These are phyloP conservation scores for Bos javanicus DNA, from an alignment of 2,113 vertebrate species.

Conservation along the genomic window DNA sequence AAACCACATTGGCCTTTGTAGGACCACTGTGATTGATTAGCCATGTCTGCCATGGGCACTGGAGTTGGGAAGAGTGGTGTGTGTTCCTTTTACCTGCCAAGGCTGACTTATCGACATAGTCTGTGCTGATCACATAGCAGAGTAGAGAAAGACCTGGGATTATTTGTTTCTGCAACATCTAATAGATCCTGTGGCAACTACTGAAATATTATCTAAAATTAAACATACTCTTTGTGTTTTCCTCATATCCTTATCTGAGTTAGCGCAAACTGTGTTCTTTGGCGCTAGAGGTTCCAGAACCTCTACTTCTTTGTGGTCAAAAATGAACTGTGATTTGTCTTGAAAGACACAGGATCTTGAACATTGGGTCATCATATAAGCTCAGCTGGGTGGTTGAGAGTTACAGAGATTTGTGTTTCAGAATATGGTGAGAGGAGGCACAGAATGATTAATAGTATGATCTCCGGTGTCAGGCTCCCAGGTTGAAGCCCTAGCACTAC, in stretches of 20 bases:
- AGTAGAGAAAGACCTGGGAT: not conserved
- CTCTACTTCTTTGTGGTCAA: not conserved
- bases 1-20: not conserved
- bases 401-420: not conserved
- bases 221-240: not conserved
- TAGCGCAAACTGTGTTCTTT: not conserved
- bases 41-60: not conserved
- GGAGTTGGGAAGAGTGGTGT: not conserved
- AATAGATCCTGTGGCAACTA: not conserved
- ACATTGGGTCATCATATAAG: fast-evolving
- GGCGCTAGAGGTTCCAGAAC: not conserved
- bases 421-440: not conserved
- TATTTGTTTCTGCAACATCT: not conserved
- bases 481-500: not conserved
- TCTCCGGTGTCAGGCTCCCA: not conserved
- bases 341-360: not conserved
- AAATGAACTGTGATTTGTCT: not conserved
- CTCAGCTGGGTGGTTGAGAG: not conserved
- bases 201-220: not conserved
- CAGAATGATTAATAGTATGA: not conserved
- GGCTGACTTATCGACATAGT: not conserved
- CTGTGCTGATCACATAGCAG: not conserved
- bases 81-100: not conserved
- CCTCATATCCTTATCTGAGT: not conserved
- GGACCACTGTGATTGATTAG: not conserved